These are phyloP conservation scores for Syngnathus scovelli DNA, from an alignment of 2,113 vertebrate genomes.

Conservation along the genomic window DNA sequence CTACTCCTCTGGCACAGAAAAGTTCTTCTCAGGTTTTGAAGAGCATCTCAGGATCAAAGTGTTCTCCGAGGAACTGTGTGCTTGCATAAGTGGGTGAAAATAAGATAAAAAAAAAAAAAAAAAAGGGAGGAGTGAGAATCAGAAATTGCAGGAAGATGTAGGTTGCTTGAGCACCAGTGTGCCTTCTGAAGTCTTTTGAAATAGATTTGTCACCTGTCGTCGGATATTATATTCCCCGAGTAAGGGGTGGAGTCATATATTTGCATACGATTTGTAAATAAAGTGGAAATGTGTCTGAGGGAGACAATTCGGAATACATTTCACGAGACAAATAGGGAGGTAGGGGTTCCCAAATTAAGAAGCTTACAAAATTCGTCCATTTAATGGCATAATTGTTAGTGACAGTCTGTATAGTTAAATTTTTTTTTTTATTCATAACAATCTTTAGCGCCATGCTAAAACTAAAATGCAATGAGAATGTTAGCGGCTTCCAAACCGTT, in stretches of 20 bases:
- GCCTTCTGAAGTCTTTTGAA: slow-evolving; percentile 46
- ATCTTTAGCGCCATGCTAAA: background rate
- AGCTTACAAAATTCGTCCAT: background rate
- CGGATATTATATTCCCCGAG: slow-evolving; percentile 19
- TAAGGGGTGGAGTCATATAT: slow-evolving; percentile 18
- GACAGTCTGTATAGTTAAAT: background rate
- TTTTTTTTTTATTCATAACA: too few relatives aligned
- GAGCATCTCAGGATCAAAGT: slow-evolving; percentile 56
- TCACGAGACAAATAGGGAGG: background rate
- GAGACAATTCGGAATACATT: background rate
- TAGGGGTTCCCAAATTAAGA: background rate
- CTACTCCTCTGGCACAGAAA: slow-evolving; percentile 54
- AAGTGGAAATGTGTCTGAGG: background rate
- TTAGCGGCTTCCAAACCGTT: slow-evolving; percentile 40
- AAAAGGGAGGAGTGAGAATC: slow-evolving; percentile 9
- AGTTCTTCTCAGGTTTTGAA: slow-evolving; percentile 31
- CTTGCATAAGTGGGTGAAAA: slow-evolving; percentile 27
- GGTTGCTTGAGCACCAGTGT: slow-evolving; percentile 32
- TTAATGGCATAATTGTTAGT: background rate
- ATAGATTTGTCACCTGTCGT: slow-evolving; percentile 27
- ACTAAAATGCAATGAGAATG: slow-evolving; percentile 39
- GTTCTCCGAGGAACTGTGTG: slow-evolving; percentile 49
- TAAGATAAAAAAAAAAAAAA: background rate
- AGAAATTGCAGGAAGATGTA: slow-evolving; percentile 22
- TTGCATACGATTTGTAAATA: slow-evolving; percentile 1